Conservation (phyloP, 2,888 invertebrate species). For the Thecocarcelia acutangulata region DNA sequence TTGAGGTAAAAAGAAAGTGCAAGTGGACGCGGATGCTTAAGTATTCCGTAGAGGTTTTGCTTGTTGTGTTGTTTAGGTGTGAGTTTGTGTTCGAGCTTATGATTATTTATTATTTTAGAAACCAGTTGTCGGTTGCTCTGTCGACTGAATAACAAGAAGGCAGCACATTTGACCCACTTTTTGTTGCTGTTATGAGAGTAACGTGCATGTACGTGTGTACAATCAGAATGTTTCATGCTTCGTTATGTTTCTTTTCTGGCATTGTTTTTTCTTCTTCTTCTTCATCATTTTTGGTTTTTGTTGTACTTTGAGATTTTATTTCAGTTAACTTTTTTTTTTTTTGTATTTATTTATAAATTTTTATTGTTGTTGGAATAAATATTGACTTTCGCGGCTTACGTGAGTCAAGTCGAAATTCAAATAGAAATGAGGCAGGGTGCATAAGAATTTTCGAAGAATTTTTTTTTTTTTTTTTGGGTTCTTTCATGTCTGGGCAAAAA, state of each 20-base stretch:
- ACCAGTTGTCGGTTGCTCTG: constrained; percentile 63
- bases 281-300: no score
- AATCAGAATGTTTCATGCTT: constrained; percentile 80
- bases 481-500: no score
- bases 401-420: constrained; percentile 56
- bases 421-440: constrained; percentile 8
- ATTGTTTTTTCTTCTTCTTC: no score
- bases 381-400: constrained; percentile 67
- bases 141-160: constrained; percentile 60
- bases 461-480: neutral
- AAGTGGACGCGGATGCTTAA: constrained; percentile 80
- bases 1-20: constrained; percentile 78
- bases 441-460: neutral
- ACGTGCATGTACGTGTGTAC: constrained; percentile 65
- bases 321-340: constrained; percentile 35
- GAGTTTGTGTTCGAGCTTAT: constrained; percentile 17
- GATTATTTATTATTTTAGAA: constrained; percentile 67
- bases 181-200: constrained; percentile 46
- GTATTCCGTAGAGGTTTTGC: constrained; percentile 76
- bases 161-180: constrained; percentile 67
- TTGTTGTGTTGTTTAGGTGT: constrained; percentile 47
- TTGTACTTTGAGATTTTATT: constrained; percentile 54
- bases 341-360: constrained; percentile 5
- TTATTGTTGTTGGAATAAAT: constrained; percentile 51
- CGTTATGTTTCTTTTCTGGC: constrained; percentile 74